phyloP scores from a whole-genome alignment of 2,888 invertebrate genomes.

The Abrostola tripartita region DNA sequence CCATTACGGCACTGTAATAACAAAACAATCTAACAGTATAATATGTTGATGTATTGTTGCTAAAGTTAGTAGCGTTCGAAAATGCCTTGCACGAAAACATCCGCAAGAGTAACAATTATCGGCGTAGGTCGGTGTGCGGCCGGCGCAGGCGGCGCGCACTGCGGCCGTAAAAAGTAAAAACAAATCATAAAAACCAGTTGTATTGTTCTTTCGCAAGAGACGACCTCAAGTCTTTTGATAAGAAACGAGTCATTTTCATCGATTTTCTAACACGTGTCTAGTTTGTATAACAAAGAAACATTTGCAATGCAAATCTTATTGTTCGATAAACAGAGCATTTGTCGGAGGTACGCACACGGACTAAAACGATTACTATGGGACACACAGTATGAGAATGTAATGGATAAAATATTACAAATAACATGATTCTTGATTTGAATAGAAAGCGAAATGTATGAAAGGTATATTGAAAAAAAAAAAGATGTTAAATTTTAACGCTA shows the following conservation, averaged over 20 bases:
- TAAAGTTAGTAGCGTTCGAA: conserved; percentile 41
- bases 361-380: conserved; percentile 44
- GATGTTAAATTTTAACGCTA: conserved; percentile 70
- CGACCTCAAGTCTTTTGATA: conserved; percentile 77
- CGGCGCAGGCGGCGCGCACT: conserved; percentile 51
- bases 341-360: conserved; percentile 36
- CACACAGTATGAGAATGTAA: conserved; percentile 29
- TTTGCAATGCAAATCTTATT: conserved; percentile 64
- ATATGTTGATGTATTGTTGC: conserved; percentile 24
- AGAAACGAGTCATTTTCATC: conserved; percentile 73
- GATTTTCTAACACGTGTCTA: conserved; percentile 74
- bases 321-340: conserved; percentile 60
- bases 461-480: conserved; percentile 62
- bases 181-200: conserved; percentile 83
- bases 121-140: conserved; percentile 60
- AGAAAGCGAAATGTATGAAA: conserved; percentile 74
- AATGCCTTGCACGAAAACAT: conserved; percentile 67
- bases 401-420: conserved; percentile 57
- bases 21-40: conserved; percentile 17
- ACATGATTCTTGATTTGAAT: conserved; percentile 67
- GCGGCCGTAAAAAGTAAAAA: conserved; percentile 77
- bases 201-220: conserved; percentile 82
- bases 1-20: conserved; percentile 17
- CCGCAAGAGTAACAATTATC: conserved; percentile 66
- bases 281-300: conserved; percentile 62